Evolutionary conservation across 2,888 invertebrate species (phyloP).

Genomic region (Oscheius sp.): DNA sequence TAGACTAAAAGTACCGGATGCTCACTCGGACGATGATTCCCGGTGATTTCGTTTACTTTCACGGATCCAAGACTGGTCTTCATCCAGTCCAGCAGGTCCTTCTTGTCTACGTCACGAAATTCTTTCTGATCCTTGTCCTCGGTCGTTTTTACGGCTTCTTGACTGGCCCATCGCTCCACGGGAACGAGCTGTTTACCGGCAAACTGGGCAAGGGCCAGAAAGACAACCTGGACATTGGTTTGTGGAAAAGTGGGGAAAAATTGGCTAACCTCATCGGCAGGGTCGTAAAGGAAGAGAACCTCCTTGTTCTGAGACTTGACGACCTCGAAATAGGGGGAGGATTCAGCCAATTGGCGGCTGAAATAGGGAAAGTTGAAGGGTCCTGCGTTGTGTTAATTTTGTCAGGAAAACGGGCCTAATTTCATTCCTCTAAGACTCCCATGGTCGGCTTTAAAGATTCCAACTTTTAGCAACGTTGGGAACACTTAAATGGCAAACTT

Average conservation of each 20-base stretch:
- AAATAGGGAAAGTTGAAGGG: constrained; percentile 59
- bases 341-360: constrained; percentile 90
- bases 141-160: constrained; percentile 67
- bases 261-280: constrained; percentile 85
- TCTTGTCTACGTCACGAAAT: constrained; percentile 83
- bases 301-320: constrained; percentile 88
- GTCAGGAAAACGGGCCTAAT: no score
- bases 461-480: no score
- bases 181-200: constrained; percentile 84
- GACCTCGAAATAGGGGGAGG: constrained; percentile 93
- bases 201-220: constrained; percentile 88
- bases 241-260: background rate
- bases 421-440: no score
- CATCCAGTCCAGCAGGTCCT: constrained; percentile 85
- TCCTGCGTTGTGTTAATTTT: no score
- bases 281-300: constrained; percentile 93
- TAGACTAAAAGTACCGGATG: constrained; percentile 79
- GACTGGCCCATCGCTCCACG: constrained; percentile 88
- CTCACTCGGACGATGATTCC: constrained; percentile 85
- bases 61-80: constrained; percentile 81
- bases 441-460: no score
- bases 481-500: no score
- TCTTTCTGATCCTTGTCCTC: constrained; percentile 76
- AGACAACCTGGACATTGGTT: constrained; percentile 50
- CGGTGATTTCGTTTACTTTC: constrained; percentile 76